These are phyloP conservation scores for Chironomus tepperi DNA, from an alignment of 1,140 invertebrate genomes.

Conservation along the genomic window DNA sequence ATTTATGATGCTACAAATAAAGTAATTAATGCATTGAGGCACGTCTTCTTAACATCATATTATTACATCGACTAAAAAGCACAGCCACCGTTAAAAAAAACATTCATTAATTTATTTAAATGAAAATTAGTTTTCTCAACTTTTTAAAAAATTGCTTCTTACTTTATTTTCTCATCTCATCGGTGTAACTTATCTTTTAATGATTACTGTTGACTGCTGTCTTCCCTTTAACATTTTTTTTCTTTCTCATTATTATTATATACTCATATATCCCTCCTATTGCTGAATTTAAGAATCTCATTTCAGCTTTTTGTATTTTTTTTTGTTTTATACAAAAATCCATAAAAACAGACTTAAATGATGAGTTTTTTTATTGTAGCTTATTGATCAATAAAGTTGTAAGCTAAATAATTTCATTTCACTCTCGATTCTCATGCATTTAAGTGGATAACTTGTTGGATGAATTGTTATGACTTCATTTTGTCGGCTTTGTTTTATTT, in stretches of 20 bases:
- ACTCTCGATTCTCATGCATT: background rate
- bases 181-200: background rate
- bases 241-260: too few species aligned
- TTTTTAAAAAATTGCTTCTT: background rate
- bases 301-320: too few species aligned
- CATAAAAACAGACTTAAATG: background rate
- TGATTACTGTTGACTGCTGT: too few species aligned
- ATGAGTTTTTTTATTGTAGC: conserved; percentile 16
- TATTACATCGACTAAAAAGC: too few species aligned
- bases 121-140: conserved; percentile 1
- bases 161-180: background rate
- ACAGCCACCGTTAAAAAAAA: background rate
- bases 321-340: too few species aligned
- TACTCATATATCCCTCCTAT: too few species aligned
- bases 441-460: too few species aligned
- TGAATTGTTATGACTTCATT: too few species aligned
- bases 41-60: background rate
- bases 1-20: background rate
- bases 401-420: conserved; percentile 1
- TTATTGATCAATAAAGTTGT: conserved; percentile 23
- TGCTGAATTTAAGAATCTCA: too few species aligned
- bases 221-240: too few species aligned
- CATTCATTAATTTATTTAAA: conserved; percentile 3
- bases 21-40: background rate
- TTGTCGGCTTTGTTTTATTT: too few species aligned